Conservation (phyloP, 53 echinoderm and acorn worm genomes). For the Apostichopus leukothele region DNA sequence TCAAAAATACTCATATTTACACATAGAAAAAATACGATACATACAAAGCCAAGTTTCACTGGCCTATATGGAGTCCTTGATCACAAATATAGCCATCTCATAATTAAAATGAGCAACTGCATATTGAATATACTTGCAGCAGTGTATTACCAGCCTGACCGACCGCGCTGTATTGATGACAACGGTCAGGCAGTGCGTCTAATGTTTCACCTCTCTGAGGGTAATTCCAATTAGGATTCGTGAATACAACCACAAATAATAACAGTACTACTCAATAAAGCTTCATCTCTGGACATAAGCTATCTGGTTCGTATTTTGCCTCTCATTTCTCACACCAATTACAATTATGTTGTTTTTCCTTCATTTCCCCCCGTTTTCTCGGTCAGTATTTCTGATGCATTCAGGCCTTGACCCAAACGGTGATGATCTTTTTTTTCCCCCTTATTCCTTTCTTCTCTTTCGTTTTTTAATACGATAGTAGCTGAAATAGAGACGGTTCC, state of each 20-base stretch:
- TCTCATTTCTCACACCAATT: not conserved
- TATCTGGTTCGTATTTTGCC: not conserved
- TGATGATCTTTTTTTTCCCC: not conserved
- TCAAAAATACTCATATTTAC: no score
- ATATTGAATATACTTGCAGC: not conserved
- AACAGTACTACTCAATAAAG: not conserved
- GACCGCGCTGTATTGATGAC: not conserved
- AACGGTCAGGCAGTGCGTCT: not conserved
- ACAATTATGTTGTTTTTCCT: not conserved
- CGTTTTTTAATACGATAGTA: constrained; percentile 7
- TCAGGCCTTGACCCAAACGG: constrained; percentile 39
- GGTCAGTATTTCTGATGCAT: not conserved
- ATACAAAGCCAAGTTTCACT: not conserved
- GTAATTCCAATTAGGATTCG: constrained; percentile 2
- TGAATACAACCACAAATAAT: not conserved
- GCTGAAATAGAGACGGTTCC: constrained; percentile 34
- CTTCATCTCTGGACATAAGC: not conserved
- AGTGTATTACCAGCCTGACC: not conserved
- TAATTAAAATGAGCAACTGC: not conserved
- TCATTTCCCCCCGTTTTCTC: not conserved
- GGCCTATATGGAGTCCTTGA: not conserved
- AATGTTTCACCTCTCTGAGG: constrained; percentile 7
- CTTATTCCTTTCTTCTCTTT: not conserved
- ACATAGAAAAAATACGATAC: no score
- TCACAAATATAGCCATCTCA: not conserved